Evolutionary conservation across 2,113 vertebrate species (phyloP), one percentile per base, ranked within the genome.

Genomic region (Apistogramma diplotaenia): DNA sequence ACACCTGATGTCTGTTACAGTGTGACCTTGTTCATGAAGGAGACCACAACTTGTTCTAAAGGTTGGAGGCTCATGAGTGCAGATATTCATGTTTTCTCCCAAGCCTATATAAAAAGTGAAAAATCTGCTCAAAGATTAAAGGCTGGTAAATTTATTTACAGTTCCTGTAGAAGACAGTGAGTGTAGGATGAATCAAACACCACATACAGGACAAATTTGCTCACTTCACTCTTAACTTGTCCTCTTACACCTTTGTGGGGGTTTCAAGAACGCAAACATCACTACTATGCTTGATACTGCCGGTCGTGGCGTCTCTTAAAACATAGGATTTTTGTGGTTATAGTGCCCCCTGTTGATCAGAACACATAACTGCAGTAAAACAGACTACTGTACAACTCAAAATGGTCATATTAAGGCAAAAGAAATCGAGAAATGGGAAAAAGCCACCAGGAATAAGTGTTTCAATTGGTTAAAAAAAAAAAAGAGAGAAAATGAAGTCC

Each of bases 371-470:
- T 43, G 35, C 13, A 65, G 7, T 43, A 43, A 10, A 16, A 16
- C n/a, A 43, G 31, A 33, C 33, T 35, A n/a, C n/a, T n/a, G n/a
- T n/a, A n/a, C n/a, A 35, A 35, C 33, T 35, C 33, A 35, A 35
- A 35, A 43, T 43, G 4, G 40, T 12, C 10, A 18, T 25, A 1
- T 43, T 37, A 65, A 65, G 43, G 43, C 2, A 0, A 25, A 43
- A 46, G 3, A 65, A 46, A 46, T 0, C 35, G 37, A 65, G 8
- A 2, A 43, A 43, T 6, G 16, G 4, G 21, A 65, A 43, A 65
- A 25, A 8, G 25, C 21, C 21, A n/a, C 5, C 37, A 46, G 61
- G 25, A 67, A 43, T 18, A 2, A 1, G 0, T 0, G 0, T 23
- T 62, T 43, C 43, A 25, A 65, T 65, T 65, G 0, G 2, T 65